phyloP scores from a whole-genome alignment of 2,888 invertebrate species.

The Melinaea menophilus region DNA sequence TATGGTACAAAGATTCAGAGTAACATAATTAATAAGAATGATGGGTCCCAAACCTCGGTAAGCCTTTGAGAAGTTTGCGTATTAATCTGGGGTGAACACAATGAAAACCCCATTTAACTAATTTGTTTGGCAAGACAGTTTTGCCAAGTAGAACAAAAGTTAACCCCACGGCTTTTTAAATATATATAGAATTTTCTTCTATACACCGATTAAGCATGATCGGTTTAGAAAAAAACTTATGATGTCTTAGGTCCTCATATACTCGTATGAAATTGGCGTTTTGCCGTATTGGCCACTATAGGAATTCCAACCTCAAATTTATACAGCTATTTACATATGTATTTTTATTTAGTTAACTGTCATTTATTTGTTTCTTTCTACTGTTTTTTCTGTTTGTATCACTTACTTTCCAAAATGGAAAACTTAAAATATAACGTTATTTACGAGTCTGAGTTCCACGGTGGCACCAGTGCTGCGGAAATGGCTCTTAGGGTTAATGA shows the following conservation, averaged over 20 bases:
- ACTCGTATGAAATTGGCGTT: neutral
- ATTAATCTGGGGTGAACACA: constrained; percentile 65
- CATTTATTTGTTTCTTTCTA: neutral
- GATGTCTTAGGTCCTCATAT: neutral
- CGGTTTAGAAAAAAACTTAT: no score
- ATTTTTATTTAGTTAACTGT: neutral
- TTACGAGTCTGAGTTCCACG: neutral
- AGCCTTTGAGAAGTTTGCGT: constrained; percentile 68
- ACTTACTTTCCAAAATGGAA: neutral
- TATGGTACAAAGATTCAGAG: neutral
- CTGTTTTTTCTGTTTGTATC: no score
- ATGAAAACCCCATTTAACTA: constrained; percentile 52
- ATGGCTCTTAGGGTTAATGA: neutral
- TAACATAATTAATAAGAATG: constrained; percentile 67
- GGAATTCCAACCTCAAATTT: neutral
- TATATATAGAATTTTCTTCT: no score
- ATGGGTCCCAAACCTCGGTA: constrained; percentile 66
- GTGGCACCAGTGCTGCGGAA: neutral
- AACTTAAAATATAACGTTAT: neutral
- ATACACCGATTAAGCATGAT: no score
- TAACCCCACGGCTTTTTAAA: neutral
- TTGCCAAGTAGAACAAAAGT: constrained; percentile 3
- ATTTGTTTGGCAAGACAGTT: constrained; percentile 10
- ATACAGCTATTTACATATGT: neutral
- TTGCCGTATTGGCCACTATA: neutral